Evolutionary conservation across 2,113 vertebrate genomes (phyloP).

Genomic region (Ictalurus furcatus): DNA sequence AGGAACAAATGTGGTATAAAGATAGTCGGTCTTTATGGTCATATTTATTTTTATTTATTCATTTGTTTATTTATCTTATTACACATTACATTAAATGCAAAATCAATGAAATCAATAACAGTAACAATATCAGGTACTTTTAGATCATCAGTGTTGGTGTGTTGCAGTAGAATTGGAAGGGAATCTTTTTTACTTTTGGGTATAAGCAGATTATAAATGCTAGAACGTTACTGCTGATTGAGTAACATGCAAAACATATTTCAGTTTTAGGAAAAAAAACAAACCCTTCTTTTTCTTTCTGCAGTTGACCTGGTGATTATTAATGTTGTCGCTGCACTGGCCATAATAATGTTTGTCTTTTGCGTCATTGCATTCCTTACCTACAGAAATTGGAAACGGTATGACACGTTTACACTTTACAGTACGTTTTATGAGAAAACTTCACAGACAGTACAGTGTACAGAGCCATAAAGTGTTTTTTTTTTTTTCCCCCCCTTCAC

Average conservation of each 20-base stretch:
- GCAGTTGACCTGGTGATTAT: conserved; percentile 29
- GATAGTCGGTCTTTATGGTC: background rate
- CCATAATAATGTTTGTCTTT: background rate
- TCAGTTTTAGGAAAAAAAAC: background rate
- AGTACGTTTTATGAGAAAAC: background rate
- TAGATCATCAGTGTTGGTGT: background rate
- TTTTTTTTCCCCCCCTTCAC: no score
- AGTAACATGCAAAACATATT: background rate
- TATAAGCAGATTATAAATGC: background rate
- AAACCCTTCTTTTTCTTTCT: background rate
- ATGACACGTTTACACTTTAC: background rate
- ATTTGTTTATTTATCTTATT: background rate
- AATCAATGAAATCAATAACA: background rate
- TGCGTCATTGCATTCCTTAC: conserved; percentile 9
- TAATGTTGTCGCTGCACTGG: background rate
- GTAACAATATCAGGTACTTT: background rate
- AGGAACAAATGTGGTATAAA: background rate
- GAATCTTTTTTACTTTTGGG: background rate
- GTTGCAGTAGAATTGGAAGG: background rate
- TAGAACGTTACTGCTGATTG: background rate
- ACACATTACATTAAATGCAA: background rate
- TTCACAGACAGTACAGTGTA: background rate
- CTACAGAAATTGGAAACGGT: conserved; percentile 39
- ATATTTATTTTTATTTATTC: background rate
- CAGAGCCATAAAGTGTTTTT: background rate